phyloP scores from a whole-genome alignment of 2,888 invertebrate genomes.

The Apamea sordens region DNA sequence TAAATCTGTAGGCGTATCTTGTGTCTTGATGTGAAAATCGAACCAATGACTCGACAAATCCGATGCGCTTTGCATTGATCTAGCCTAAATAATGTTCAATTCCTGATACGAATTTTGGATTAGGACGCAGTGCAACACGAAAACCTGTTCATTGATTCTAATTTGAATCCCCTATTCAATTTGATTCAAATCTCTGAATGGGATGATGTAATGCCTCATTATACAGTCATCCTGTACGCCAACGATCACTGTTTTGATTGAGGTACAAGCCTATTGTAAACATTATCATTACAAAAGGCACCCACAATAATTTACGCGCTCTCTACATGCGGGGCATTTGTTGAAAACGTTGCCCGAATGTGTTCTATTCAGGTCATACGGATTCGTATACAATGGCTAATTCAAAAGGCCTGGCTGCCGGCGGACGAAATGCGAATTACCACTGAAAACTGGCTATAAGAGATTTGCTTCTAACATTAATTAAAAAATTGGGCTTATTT shows the following conservation, averaged over 20 bases:
- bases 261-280: constrained; percentile 43
- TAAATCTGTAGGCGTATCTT: constrained; percentile 1
- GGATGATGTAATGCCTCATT: constrained; percentile 29
- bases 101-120: constrained; percentile 26
- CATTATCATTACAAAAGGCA: constrained; percentile 53
- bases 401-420: constrained; percentile 47
- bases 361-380: constrained; percentile 44
- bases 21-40: constrained; percentile 19
- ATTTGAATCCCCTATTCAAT: constrained; percentile 33
- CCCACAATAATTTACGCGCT: constrained; percentile 45
- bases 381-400: constrained; percentile 45
- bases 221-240: constrained; percentile 19
- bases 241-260: constrained; percentile 46
- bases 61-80: constrained; percentile 24
- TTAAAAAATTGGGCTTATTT: background rate
- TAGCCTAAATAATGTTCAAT: constrained; percentile 28
- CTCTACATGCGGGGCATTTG: constrained; percentile 49
- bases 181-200: constrained; percentile 42
- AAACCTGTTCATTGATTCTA: constrained; percentile 53
- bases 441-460: constrained; percentile 21
- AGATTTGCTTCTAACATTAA: constrained; percentile 31
- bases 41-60: constrained; percentile 30
- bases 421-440: constrained; percentile 35
- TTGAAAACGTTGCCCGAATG: constrained; percentile 44
- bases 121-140: constrained; percentile 23